A percentile compares a stretch with the other conserved stretches of the same genome.
phyloP scores from a whole-genome alignment of 2,797 vertebrate species.

The Sebastes trivittatus region DNA sequence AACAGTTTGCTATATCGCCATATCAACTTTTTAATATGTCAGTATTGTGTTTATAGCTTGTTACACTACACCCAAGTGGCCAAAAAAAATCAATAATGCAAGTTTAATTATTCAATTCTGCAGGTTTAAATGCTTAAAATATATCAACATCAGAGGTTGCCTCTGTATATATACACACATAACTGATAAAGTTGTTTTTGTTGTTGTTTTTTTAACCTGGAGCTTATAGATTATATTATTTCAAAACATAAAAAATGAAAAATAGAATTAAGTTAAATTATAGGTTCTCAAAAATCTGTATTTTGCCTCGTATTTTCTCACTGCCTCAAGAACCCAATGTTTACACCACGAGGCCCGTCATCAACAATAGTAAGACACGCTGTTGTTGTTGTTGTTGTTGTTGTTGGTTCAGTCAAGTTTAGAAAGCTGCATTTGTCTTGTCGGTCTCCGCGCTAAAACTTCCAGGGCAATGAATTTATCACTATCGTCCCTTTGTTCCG shows the following conservation, averaged over 20 bases:
- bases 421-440: slow-evolving; percentile 25
- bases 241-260: neutral
- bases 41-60: neutral
- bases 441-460: slow-evolving; percentile 36
- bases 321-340: neutral
- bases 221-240: neutral
- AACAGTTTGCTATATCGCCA: neutral
- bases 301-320: neutral
- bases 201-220: neutral
- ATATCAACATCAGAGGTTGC: neutral
- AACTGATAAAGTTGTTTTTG: neutral
- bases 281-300: neutral
- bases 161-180: neutral
- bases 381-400: neutral
- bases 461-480: slow-evolving; percentile 48
- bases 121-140: neutral
- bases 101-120: neutral
- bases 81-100: neutral
- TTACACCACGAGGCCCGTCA: neutral
- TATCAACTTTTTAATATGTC: neutral
- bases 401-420: slow-evolving; percentile 2
- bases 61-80: neutral
- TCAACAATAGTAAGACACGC: neutral
- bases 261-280: neutral
- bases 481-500: slow-evolving; percentile 40